Base-by-base conservation (phyloP, 2,888 invertebrate genomes). In the Standfussiana lucernea region DNA sequence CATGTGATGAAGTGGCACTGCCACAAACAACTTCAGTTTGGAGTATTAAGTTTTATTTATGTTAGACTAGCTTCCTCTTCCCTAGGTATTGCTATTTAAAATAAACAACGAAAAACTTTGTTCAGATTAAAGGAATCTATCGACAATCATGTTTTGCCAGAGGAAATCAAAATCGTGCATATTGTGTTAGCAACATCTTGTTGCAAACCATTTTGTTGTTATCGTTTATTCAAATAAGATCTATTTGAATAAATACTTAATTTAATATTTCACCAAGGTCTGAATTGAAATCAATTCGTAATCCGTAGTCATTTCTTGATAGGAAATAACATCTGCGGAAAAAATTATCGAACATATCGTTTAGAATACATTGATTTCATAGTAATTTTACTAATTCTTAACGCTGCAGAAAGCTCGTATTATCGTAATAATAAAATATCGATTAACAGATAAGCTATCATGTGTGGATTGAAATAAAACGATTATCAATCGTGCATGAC, bases 191-290 rank as follows among this genome's bases (percentile, higher is more conserved):
- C 72, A 80, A 68, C 64, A 11, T 70, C 53, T 76, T 61, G 59
- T n/a, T 62, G 69, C 66, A 79, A 80, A 85, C 56, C 37, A 75
- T 72, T 68, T 80, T 77, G 72, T 74, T 69, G 61, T 72, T 79
- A 73, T 73, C 40, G 24, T 73, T 53, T 72, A 73, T 80, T 70
- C 47, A 72, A 80, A 72, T 65, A 70, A 62, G 13, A 56, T 69
- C 15, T 72, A 82, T 82, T 82, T 74, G 61, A 82, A 73, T 79
- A 79, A 56, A 78, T 65, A 42, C 37, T 65, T 75, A 61, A 83
- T 47, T 65, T 56, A 28, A 73, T 53, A 70, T 79, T 71, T 59
- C 40, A 53, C 35, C 80, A 76, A 80, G 75, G 69, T 62, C 59
- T 21, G 15, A 72, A 53, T 40, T 37, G 24, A 69, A 61, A 68